These are phyloP conservation scores for Drosophila setosimentum DNA, from an alignment of 2,888 invertebrate genomes.

Conservation along the genomic window DNA sequence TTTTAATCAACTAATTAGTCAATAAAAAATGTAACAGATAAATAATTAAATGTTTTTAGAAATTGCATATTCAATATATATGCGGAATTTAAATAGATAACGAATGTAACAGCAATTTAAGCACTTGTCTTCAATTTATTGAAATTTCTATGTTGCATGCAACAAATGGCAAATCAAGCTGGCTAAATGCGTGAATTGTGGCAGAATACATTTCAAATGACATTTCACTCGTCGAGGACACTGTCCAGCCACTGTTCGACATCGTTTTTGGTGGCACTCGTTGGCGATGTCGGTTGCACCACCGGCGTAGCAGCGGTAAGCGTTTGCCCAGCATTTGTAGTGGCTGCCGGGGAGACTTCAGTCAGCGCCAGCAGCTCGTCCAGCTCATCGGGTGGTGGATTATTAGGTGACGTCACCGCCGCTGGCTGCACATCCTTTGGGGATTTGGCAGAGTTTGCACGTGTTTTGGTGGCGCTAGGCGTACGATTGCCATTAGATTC, in stretches of 20 bases:
- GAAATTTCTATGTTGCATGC: background rate
- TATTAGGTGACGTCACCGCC: background rate
- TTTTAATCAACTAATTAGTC: background rate
- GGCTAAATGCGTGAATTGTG: background rate
- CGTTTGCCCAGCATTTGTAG: slow-evolving; percentile 6
- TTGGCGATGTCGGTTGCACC: slow-evolving; percentile 46
- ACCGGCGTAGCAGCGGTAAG: slow-evolving; percentile 32
- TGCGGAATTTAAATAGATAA: background rate
- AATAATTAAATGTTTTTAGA: background rate
- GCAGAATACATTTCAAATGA: background rate
- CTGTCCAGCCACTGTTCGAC: slow-evolving; percentile 85
- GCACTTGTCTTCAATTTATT: background rate
- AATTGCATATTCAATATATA: background rate
- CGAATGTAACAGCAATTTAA: background rate
- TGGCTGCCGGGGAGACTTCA: slow-evolving; percentile 11
- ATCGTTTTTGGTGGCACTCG: slow-evolving; percentile 68
- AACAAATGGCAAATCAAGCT: background rate
- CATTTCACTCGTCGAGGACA: slow-evolving; percentile 79
- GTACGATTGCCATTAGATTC: slow-evolving; percentile 56
- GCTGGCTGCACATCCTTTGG: slow-evolving; percentile 10
- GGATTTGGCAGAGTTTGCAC: slow-evolving; percentile 47
- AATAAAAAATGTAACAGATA: no score
- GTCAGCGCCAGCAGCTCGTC: slow-evolving; percentile 80
- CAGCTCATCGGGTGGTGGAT: slow-evolving; percentile 73
- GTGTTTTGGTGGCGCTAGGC: slow-evolving; percentile 42